A percentile compares a stretch with the other conserved stretches of the same genome.
These are phyloP conservation scores for Drosophila arizonae DNA, from an alignment of 1,140 invertebrate species.

Conservation along the genomic window DNA sequence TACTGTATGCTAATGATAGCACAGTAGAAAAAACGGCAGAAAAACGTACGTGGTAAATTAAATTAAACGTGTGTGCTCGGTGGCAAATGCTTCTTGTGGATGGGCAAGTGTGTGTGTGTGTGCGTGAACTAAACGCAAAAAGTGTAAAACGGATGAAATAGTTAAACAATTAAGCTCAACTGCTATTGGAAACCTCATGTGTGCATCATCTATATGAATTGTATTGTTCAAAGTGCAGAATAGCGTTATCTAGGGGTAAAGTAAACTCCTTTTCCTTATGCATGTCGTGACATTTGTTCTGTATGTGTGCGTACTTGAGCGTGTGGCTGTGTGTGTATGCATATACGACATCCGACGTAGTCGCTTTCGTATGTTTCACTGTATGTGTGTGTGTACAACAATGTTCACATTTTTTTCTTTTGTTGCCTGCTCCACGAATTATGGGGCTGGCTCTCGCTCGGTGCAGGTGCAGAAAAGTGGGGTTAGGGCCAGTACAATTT, in stretches of 20 bases:
- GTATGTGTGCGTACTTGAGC: slow-evolving; percentile 29
- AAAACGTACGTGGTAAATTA: slow-evolving; percentile 67
- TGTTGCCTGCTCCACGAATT: slow-evolving; percentile 77
- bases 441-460: slow-evolving; percentile 57
- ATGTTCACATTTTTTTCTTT: slow-evolving; percentile 77
- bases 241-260: slow-evolving; percentile 27
- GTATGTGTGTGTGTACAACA: slow-evolving; percentile 67
- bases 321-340: slow-evolving; percentile 35
- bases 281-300: slow-evolving; percentile 70
- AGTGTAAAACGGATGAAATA: slow-evolving; percentile 67
- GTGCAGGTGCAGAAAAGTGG: slow-evolving; percentile 77
- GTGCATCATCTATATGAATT: slow-evolving; percentile 19
- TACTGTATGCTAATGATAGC: slow-evolving; percentile 39
- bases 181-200: slow-evolving; percentile 24
- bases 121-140: slow-evolving; percentile 67
- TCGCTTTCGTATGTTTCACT: slow-evolving; percentile 17
- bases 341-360: slow-evolving; percentile 31
- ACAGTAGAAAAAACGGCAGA: slow-evolving; percentile 40
- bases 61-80: slow-evolving; percentile 54
- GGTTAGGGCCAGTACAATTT: slow-evolving; percentile 56
- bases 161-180: slow-evolving; percentile 58
- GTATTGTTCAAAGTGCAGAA: slow-evolving; percentile 40
- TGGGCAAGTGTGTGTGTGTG: slow-evolving; percentile 42
- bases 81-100: slow-evolving; percentile 37
- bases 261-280: slow-evolving; percentile 55